Percentiles rank a stretch among this genome's conserved stretches.
Evolutionary conservation across 2,797 vertebrate genomes (phyloP).

Genomic region (Sus cebifrons): DNA sequence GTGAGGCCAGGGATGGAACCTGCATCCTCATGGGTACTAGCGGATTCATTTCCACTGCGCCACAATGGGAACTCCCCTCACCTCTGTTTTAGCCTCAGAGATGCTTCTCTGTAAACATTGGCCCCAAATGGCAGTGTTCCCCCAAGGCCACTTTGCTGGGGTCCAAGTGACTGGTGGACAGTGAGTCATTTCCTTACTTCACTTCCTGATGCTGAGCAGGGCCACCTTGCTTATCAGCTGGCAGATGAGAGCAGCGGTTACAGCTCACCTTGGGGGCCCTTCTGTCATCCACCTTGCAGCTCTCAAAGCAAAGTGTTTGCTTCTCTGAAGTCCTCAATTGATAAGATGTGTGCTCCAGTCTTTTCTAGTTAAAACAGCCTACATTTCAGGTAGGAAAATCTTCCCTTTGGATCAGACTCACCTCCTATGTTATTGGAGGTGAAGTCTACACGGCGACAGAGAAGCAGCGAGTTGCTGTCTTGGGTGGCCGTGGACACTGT

Average conservation of each 20-base stretch:
- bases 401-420: not conserved
- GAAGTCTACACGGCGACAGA: not conserved
- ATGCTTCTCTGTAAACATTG: not conserved
- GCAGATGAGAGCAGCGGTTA: not conserved
- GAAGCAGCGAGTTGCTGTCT: rapidly evolving
- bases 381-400: not conserved
- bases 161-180: not conserved
- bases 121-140: not conserved
- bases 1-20: no score
- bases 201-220: not conserved
- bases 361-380: not conserved
- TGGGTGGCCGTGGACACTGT: rapidly evolving
- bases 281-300: not conserved
- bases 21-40: no score
- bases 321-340: not conserved
- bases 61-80: no score
- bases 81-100: not conserved
- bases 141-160: rapidly evolving
- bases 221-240: not conserved
- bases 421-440: not conserved
- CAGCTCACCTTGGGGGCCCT: not conserved
- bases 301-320: not conserved
- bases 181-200: not conserved
- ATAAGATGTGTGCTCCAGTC: not conserved
- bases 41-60: no score